Base-by-base conservation (phyloP, 1,140 invertebrate genomes). In the Sitophilus oryzae region DNA sequence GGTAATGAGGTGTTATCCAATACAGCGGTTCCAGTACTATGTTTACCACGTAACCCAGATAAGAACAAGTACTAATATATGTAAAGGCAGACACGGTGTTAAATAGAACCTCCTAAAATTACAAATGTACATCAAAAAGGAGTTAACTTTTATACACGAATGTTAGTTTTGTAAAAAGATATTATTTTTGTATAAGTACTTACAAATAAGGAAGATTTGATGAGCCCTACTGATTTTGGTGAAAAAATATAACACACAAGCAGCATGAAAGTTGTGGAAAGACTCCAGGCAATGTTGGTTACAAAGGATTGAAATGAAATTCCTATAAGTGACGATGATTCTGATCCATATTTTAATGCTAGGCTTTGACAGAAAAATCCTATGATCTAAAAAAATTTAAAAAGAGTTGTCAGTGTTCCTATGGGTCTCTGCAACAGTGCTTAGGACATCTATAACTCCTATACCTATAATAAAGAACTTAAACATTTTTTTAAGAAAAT, bases 151-250 rank as follows among this genome's bases (percentile, higher is more conserved):
- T n/a, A n/a, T n/a, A n/a, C n/a, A n/a, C n/a, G n/a, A n/a, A n/a
- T n/a, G n/a, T n/a, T n/a, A n/a, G n/a, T n/a, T n/a, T n/a, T n/a
- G n/a, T n/a, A n/a, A n/a, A n/a, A n/a, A n/a, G n/a, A n/a, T n/a
- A n/a, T n/a, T n/a, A n/a, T n/a, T n/a, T n/a, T n/a, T n/a, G n/a
- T n/a, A n/a, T n/a, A n/a, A n/a, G 62, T 64, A 76, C 87, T 82
- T 79, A 91, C 88, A 67, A 91, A 90, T 21, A 89, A 71, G 0
- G 88, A 89, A 45, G 87, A 83, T 50, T 84, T 73, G 42, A 91
- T 82, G 1, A 88, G 71, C 30, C 76, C 76, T 58, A 83, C 84
- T 0, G 86, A 82, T 66, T 86, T 87, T 38, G 83, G 78, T 0
- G 88, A 91, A 35, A 89, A 72, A 9, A 88, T 71, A 67, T 89